These are phyloP conservation scores for Manis pentadactyla DNA, from an alignment of 2,797 vertebrate species.

Conservation along the genomic window DNA sequence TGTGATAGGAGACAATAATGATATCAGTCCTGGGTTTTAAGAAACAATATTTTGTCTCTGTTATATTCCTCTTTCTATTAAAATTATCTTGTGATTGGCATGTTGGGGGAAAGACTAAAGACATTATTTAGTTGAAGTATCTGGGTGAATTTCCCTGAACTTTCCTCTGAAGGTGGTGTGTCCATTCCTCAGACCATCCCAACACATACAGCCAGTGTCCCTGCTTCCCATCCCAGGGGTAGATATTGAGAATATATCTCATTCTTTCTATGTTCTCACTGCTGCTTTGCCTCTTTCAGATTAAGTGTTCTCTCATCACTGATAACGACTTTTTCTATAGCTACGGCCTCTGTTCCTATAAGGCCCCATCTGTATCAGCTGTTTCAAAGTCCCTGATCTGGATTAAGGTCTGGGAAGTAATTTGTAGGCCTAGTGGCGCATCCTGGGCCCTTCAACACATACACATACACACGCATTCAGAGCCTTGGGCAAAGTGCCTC, in stretches of 20 bases:
- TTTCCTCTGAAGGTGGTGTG: background rate
- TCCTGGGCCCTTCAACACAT: background rate
- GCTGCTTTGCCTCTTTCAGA: background rate
- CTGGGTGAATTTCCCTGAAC: background rate
- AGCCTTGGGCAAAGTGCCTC: background rate
- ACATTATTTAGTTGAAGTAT: background rate
- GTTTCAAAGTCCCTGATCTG: background rate
- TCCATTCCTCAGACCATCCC: background rate
- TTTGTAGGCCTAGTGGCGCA: background rate
- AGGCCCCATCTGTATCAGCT: background rate
- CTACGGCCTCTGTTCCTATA: background rate
- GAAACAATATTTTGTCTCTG: background rate
- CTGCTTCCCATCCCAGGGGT: background rate
- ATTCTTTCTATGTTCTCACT: background rate
- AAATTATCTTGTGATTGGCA: background rate
- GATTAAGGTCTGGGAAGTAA: background rate
- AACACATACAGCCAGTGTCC: no score
- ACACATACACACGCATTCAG: background rate
- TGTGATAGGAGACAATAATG: background rate
- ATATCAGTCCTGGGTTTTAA: background rate
- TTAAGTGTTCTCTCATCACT: background rate
- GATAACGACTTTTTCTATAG: background rate
- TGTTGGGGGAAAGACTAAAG: background rate
- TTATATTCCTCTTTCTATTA: background rate
- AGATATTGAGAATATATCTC: background rate